Conservation (phyloP, 2,113 vertebrate species). For the Lampris megalopsis region DNA sequence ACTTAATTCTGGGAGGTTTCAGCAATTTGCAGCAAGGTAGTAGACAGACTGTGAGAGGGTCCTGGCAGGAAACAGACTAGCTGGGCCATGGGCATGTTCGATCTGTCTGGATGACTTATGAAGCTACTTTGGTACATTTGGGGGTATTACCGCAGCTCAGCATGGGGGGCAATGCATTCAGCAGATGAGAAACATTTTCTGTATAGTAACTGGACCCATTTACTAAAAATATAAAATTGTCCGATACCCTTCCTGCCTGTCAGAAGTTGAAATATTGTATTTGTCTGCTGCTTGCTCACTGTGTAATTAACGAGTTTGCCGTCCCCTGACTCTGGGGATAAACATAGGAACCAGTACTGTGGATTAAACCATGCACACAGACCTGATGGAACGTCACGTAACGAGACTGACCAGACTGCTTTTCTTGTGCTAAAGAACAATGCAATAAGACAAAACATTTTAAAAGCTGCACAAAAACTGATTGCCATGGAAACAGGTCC, state of each 20-base stretch:
- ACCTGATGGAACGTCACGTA: not conserved
- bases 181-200: too few relatives aligned
- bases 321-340: not conserved
- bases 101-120: too few relatives aligned
- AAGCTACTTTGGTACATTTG: too few relatives aligned
- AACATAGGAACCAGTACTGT: not conserved
- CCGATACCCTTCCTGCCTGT: not conserved
- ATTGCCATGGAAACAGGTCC: too few relatives aligned
- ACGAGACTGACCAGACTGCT: not conserved
- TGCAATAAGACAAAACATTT: not conserved
- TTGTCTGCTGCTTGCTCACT: not conserved
- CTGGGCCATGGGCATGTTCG: too few relatives aligned
- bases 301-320: not conserved
- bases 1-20: too few relatives aligned
- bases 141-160: too few relatives aligned
- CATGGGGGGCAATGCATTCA: too few relatives aligned
- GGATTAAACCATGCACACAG: not conserved
- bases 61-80: too few relatives aligned
- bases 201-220: not conserved
- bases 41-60: too few relatives aligned
- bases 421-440: not conserved
- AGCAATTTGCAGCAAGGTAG: too few relatives aligned
- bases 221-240: not conserved
- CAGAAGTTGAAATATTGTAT: not conserved
- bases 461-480: not conserved